Base-by-base conservation (phyloP, 2,888 invertebrate species). In the Gastrophysa polygoni region DNA sequence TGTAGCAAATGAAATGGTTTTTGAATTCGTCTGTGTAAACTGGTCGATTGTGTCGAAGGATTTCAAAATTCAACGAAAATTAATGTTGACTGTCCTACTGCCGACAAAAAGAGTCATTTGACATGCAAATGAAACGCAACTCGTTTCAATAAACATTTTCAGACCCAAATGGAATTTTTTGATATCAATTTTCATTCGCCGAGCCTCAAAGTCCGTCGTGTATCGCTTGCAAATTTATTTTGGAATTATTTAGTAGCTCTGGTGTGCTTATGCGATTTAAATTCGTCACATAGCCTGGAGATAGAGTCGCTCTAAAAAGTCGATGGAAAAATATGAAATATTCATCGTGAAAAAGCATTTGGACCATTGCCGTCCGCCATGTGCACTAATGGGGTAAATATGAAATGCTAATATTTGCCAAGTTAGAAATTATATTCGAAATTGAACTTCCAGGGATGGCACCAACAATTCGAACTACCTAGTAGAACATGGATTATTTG, bases 391-490 rank as follows among this genome's bases (percentile, higher is more conserved):
- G 76, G 78, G 75, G 79, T 78, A 78, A 80, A 80, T 80, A 80
- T 79, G 79, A 80, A 78, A 78, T 80, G 80, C 80, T 80, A 80
- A 80, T 80, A 78, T 80, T 80, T 79, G 77, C 72, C 73, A 76
- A 79, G 77, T 73, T 71, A 71, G 71, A 78, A 80, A 79, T 80
- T 80, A 80, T 78, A 77, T 79, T 80, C 77, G 67, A 69, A 80
- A 80, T 80, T 80, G 80, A 79, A 79, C 79, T 79, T 77, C 75
- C 78, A 67, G 54, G 47, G 62, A 51, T 61, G 68, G 63, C 16
- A 34, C 18, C 0, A 21, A 38, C 20, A 43, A 14, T 32, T 54
- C 43, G 18, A 16, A 5, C 3, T 24, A 24, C 24, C n/a, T n/a
- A n/a, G n/a, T n/a, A n/a, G n/a, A n/a, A n/a, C n/a, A n/a, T n/a